Evolutionary conservation across 1,140 invertebrate genomes (phyloP).

Genomic region (Nebria ingens): DNA sequence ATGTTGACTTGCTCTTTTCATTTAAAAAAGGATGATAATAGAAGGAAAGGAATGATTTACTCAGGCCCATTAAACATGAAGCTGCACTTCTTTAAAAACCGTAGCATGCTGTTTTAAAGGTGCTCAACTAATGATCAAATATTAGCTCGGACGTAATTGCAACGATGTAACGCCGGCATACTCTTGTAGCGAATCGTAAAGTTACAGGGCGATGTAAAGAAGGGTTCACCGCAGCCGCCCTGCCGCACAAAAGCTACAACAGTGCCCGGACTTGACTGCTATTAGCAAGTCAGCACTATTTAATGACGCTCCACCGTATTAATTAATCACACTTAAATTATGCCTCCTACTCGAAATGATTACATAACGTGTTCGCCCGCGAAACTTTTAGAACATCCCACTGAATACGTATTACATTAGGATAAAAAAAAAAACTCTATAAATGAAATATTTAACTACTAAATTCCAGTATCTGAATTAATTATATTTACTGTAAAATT

Average conservation of each 20-base stretch:
- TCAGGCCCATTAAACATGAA: background rate
- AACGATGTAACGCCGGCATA: background rate
- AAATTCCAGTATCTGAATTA: too few species aligned
- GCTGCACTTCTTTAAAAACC: background rate
- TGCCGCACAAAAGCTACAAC: background rate
- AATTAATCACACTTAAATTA: slow-evolving; percentile 10
- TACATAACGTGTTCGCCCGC: slow-evolving; percentile 2
- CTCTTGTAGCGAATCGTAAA: background rate
- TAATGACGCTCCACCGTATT: slow-evolving; percentile 8
- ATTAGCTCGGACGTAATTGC: slow-evolving; percentile 8
- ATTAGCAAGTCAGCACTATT: slow-evolving; percentile 9
- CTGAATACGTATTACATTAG: too few species aligned
- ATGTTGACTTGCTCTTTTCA: slow-evolving; percentile 2
- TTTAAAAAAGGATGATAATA: background rate
- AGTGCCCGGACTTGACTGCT: background rate
- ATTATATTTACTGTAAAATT: too few species aligned
- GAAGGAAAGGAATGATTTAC: too few species aligned
- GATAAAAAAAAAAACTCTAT: too few species aligned
- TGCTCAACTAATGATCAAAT: slow-evolving; percentile 6
- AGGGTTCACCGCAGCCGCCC: background rate
- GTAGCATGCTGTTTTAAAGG: background rate
- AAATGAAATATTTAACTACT: too few species aligned
- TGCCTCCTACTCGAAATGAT: slow-evolving; percentile 5
- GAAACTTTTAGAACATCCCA: too few species aligned
- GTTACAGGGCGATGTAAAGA: background rate